Evolutionary conservation across 2,113 vertebrate genomes (phyloP).

Genomic region (Natator depressus): DNA sequence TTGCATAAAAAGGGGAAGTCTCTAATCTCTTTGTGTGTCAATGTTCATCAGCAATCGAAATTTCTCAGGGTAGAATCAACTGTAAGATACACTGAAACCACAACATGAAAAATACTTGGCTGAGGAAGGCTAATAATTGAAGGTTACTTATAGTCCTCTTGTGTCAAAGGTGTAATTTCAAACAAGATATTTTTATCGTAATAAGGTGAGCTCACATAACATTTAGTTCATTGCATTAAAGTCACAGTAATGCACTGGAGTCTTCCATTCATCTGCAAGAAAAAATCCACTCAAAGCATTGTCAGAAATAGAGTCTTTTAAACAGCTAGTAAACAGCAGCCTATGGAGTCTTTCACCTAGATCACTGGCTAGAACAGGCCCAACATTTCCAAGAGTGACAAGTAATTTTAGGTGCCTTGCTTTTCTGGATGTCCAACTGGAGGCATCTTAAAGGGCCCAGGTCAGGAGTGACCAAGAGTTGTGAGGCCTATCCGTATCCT

Average conservation of each 20-base stretch:
- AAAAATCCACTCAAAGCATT: accelerated
- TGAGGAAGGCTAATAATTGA: neutral
- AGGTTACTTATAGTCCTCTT: neutral
- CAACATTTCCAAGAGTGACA: neutral
- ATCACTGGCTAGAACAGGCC: neutral
- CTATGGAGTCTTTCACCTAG: neutral
- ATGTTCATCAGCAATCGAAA: neutral
- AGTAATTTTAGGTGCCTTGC: neutral
- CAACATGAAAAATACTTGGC: neutral
- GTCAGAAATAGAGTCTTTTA: neutral
- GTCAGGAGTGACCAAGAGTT: neutral
- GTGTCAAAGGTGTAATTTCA: neutral
- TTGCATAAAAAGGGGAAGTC: neutral
- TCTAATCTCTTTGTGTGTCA: neutral
- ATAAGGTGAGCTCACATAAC: neutral
- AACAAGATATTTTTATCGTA: conserved; percentile 10
- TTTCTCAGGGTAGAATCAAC: neutral
- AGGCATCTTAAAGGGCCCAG: neutral
- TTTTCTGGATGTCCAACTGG: neutral
- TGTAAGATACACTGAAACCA: neutral
- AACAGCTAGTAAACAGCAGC: neutral
- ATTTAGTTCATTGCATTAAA: conserved; percentile 36
- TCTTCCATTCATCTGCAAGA: neutral
- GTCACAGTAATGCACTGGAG: neutral
- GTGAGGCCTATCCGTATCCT: neutral